Base-by-base conservation (phyloP, 1,140 invertebrate species). In the Drosophila asahinai region DNA sequence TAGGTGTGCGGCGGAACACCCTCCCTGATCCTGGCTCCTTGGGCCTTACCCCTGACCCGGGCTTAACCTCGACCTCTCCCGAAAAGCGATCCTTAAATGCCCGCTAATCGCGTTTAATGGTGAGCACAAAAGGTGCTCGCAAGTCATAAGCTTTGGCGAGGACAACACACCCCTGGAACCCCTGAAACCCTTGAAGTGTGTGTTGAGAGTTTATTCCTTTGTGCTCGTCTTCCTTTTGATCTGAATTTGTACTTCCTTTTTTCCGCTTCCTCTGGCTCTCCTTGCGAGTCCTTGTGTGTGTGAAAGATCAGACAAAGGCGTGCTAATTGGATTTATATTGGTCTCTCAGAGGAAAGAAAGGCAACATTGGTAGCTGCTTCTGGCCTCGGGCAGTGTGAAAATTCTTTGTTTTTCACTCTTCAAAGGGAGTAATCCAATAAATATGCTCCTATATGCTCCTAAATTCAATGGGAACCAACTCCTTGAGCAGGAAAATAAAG, bases 281-380 rank as follows among this genome's bases (percentile, higher is more conserved):
- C 54, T 72, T 57, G 17, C 2, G 33, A 5, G 6, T 40, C 19
- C 43, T 68, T 49, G 8, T 62, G 45, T 43, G 59, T 63, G 27
- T 43, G 54, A 38, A 42, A 52, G 54, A 57, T 54, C 80, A 73
- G 68, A 89, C 84, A 89, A 89, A 84, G 83, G 81, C 86, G 81
- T 89, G 86, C 86, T 90, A 89, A 89, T 89, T 89, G 84, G 84
- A 89, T 81, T 89, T 90, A 90, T 84, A 90, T 81, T 89, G 74
- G 74, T 77, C 38, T 72, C 19, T 25, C 5, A 15, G 22, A 51
- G 1, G n/a, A 42, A 60, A 49, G 43, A 15, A 43, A 67, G 33
- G 70, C 9, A 77, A 52, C 52, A 2, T 81, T 66, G 72, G 80
- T 77, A 77, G 72, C 72, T 49, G 30, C 70, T 61, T 45, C 38